Percentiles rank a stretch among this genome's conserved stretches.
phyloP scores from a whole-genome alignment of 2,113 vertebrate species.

The Syngnathoides biaculeatus region DNA sequence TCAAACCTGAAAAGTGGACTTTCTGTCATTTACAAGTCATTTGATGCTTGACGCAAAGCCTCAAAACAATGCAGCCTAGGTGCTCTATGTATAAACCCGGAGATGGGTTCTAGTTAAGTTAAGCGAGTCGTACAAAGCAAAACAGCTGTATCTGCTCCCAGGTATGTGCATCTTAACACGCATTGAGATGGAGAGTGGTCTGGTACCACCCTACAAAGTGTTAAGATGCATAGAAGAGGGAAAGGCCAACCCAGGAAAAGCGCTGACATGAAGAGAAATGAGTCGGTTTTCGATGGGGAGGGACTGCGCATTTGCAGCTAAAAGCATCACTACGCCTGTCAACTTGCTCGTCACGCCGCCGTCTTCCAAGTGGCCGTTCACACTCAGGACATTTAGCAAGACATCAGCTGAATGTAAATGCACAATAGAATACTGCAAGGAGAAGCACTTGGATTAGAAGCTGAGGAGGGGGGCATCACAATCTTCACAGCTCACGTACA shows the following conservation, averaged over 20 bases:
- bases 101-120: not conserved
- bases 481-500: not conserved
- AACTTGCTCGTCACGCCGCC: constrained; percentile 21
- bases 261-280: constrained; percentile 54
- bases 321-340: constrained; percentile 45
- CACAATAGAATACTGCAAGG: constrained; percentile 18
- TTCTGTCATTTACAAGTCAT: too few relatives aligned
- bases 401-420: constrained; percentile 20
- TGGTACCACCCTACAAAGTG: constrained; percentile 39
- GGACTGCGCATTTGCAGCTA: constrained; percentile 50
- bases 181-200: constrained; percentile 42
- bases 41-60: too few relatives aligned
- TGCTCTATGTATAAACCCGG: too few relatives aligned
- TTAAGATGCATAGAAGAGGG: constrained; percentile 30
- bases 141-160: constrained; percentile 23
- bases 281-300: not conserved
- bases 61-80: too few relatives aligned
- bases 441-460: constrained; percentile 8
- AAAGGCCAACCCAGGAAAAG: constrained; percentile 54
- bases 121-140: not conserved
- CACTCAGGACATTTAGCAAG: constrained; percentile 31
- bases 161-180: constrained; percentile 23
- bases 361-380: constrained; percentile 38
- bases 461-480: not conserved
- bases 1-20: too few relatives aligned